Evolutionary conservation across 2,113 vertebrate species (phyloP).

Genomic region (Fulmarus glacialis): DNA sequence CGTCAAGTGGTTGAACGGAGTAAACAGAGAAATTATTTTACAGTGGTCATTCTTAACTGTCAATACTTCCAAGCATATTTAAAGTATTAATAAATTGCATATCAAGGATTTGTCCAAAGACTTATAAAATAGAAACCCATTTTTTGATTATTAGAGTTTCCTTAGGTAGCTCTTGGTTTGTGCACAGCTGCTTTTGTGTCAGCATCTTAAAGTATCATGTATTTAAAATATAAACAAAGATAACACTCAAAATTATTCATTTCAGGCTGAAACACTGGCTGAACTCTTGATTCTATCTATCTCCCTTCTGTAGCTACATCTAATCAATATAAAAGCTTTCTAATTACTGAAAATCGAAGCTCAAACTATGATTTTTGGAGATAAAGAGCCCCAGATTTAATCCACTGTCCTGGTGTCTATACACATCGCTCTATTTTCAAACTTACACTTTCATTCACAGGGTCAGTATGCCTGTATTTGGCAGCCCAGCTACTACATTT

Average conservation of each 20-base stretch:
- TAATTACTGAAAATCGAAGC: not conserved
- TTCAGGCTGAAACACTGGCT: not conserved
- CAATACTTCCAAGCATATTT: not conserved
- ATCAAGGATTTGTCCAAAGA: not conserved
- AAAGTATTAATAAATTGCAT: not conserved
- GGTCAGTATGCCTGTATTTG: not conserved
- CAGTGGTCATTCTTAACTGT: not conserved
- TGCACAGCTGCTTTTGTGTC: not conserved
- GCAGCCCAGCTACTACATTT: not conserved
- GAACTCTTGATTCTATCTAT: not conserved
- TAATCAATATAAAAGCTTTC: not conserved
- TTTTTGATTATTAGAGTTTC: not conserved
- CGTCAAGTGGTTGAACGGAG: not conserved
- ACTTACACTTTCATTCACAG: not conserved
- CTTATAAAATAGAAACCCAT: not conserved
- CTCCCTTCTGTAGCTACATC: not conserved
- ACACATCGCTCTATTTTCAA: not conserved
- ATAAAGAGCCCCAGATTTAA: not conserved
- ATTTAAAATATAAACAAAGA: not conserved
- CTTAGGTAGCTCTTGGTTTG: not conserved
- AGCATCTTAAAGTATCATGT: not conserved
- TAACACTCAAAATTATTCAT: not conserved
- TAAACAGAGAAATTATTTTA: not conserved
- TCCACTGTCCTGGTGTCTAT: not conserved
- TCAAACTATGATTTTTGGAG: not conserved